Evolutionary conservation across 2,797 vertebrate genomes (phyloP), one percentile per base, ranked within the genome.

Genomic region (Enteromius radiatus): DNA sequence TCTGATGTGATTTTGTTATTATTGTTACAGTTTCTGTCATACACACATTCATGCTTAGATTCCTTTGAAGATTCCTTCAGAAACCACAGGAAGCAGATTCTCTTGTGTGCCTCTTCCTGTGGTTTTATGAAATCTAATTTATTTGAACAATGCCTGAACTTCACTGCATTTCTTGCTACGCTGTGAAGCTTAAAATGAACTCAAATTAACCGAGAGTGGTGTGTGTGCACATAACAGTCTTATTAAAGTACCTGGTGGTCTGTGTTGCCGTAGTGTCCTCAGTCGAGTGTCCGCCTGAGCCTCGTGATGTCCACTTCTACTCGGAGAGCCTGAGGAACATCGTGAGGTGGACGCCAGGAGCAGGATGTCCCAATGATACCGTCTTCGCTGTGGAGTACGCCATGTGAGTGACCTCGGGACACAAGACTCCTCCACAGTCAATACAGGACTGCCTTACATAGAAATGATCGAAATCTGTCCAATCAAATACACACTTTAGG

Each of bases 261-360:
- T 61, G 14, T 65, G 8, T 14, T 1, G 10, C 3, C 47, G 21
- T 3, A 70, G 59, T 6, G 7, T 78, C 26, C 12, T 41, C 82
- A 54, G 76, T 38, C 65, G 67, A 81, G 14, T 80, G 89, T 84
- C 70, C 59, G 19, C 86, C 91, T 3, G 86, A 80, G 12, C 95
- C 94, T 0, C 56, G 7, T 59, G 61, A 90, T 5, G 92, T 94
- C 54, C 68, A 11, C 59, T 95, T 94, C 86, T 83, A 86, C 38
- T 95, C 94, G 0, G 14, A 91, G 21, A 93, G 95, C 81, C 89
- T 96, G 74, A 91, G 82, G 78, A 96, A 95, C 77, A 15, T 86
- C 0, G 78, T 96, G 41, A 81, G 87, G 0, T 96, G 95, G 95
- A 64, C 23, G 5, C 90, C 93, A 19, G 93, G 89, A 78, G 73